Evolutionary conservation across 2,797 vertebrate species (phyloP), one percentile per base, ranked within the genome.

Genomic region (Semaprochilodus insignis): DNA sequence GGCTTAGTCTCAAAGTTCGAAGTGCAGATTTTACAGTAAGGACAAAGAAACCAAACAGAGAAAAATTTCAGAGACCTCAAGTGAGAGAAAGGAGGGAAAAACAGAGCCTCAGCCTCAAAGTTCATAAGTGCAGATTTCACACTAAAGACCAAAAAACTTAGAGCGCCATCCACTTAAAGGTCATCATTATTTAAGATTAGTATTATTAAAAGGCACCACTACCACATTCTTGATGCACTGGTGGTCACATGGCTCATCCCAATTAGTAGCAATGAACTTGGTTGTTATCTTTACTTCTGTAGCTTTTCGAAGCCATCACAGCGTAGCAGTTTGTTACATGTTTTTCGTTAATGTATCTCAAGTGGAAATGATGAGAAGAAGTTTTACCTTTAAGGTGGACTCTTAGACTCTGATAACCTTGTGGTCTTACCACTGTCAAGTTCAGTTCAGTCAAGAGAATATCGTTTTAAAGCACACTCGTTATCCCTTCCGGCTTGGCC

Each of bases 141-240:
- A 74, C 19, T 31, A 74, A n/a, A 2, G 71, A 67, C 34, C 44
- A 48, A 48, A 40, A 67, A 67, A 19, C 13, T 31, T n/a, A 27
- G 17, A 72, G 31, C 2, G 4, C 6, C 67, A 25, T 71, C 27
- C 27, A 57, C 51, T 17, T 54, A 73, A 73, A 54, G 25, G 25
- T 23, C n/a, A 74, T 59, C 31, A 36, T 74, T 59, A 74, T 34
- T 55, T 31, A 54, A 36, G 27, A 40, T 67, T 55, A 57, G 31
- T 74, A 74, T 59, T 59, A 59, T 59, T 40, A 48, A 59, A 23
- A 59, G 72, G 55, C 72, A 74, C 55, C 51, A 74, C 27, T 74
- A 59, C 34, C 54, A 74, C 72, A 57, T 55, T 74, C 51, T 74
- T 59, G 54, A 59, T 36, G 67, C 40, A 44, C 36, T n/a, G 40